Percentiles rank a stretch among this genome's conserved stretches.
Conservation (phyloP, 2,888 invertebrate species). For the Scaptomyza reducta region DNA sequence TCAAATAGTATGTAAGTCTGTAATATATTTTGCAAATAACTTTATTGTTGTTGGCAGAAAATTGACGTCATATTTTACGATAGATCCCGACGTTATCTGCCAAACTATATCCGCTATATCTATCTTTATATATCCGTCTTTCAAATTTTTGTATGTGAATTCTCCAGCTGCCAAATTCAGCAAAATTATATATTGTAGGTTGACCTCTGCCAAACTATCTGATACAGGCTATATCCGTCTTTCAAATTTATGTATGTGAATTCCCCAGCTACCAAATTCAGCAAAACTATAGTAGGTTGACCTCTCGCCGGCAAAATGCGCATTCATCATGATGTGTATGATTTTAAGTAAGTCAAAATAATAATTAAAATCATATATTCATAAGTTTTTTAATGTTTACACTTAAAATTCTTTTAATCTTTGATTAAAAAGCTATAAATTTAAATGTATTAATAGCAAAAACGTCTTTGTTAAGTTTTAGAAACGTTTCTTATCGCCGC, state of each 20-base stretch:
- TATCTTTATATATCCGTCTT: neutral
- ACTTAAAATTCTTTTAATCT: no score
- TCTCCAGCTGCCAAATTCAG: no score
- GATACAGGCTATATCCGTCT: no score
- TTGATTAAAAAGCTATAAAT: neutral
- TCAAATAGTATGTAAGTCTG: neutral
- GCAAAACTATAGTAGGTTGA: no score
- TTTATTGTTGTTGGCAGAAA: conserved; percentile 5
- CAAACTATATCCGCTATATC: neutral
- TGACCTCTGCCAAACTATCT: no score
- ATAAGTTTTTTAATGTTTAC: neutral
- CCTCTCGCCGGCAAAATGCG: neutral
- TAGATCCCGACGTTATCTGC: no score
- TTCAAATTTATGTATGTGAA: no score
- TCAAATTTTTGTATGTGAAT: neutral
- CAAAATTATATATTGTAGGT: no score
- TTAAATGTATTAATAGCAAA: no score
- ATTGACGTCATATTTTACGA: neutral
- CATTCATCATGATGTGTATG: neutral
- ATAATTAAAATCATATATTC: neutral
- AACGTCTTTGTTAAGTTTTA: neutral
- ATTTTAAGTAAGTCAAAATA: neutral
- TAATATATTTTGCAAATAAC: conserved; percentile 50
- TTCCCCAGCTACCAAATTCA: no score
- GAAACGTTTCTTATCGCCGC: neutral